Base-by-base conservation (phyloP, 2,797 vertebrate genomes). In the Xyrichtys novacula region DNA sequence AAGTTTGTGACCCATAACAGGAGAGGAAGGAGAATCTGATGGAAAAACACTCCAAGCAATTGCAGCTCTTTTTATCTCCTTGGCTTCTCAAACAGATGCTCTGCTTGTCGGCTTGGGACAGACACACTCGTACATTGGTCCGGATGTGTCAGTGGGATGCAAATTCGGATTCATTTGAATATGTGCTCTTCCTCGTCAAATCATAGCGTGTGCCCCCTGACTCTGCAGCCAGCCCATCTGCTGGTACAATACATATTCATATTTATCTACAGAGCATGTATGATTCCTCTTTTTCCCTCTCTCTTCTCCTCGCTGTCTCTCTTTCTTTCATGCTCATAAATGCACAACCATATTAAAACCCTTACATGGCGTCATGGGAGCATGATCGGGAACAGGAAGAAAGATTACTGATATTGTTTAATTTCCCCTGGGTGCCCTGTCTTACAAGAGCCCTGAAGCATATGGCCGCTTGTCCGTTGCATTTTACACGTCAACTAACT, bases 381-480 rank as follows among this genome's bases (percentile, higher is more conserved):
- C 87, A 89, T 85, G 87, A 89, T 80, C 79, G 80, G 76, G 78
- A 83, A 81, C 69, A 78, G 64, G 71, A 83, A 83, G 79, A 84
- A 64, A 88, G 82, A 91, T 89, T 83, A 85, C 83, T 80, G 83
- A 84, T 84, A 87, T 86, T 80, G 80, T 91, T 91, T 88, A 87
- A 91, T 91, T 88, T 93, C 89, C 89, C 87, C 6, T 17, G 75
- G 83, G 88, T 74, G 71, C 74, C 55, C 52, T 83, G 66, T 78
- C 75, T 87, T 67, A 55, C 55, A 85, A 69, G 71, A 68, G 67
- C 87, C 76, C 65, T 55, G 70, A 79, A 78, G 62, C 76, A 71
- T 88, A 84, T 86, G 83, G 76, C 74, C 16, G 58, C 32, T 67
- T 86, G 78, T 57, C 66, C 78, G 74, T 70, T 81, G 61, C 54